phyloP scores from a whole-genome alignment of 2,113 vertebrate genomes.

The Caracal caracal region DNA sequence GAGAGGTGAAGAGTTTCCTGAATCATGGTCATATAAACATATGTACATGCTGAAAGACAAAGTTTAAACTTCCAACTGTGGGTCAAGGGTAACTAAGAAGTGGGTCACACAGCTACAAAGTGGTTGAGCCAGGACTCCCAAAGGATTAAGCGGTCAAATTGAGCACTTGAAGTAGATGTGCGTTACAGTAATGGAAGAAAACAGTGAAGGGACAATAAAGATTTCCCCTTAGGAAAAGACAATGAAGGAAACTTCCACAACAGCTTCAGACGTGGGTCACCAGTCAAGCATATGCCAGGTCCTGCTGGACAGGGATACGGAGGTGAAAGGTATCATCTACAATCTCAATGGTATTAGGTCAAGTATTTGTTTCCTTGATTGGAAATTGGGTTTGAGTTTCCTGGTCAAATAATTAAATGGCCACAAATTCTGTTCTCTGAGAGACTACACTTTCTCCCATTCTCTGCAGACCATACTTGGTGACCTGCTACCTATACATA shows the following conservation, averaged over 20 bases:
- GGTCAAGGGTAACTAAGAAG: not conserved
- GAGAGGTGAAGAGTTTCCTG: not conserved
- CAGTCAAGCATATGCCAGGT: not conserved
- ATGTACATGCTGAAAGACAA: not conserved
- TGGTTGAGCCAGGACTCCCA: not conserved
- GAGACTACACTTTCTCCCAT: not conserved
- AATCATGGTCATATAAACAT: not conserved
- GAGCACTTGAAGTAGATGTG: too few relatives aligned
- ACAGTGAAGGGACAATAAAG: not conserved
- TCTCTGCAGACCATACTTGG: not conserved
- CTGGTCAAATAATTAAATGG: not conserved
- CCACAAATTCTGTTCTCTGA: not conserved
- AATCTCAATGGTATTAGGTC: not conserved
- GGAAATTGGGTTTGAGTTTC: not conserved
- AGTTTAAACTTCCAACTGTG: not conserved
- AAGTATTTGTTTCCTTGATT: not conserved
- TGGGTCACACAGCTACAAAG: not conserved
- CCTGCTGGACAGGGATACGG: not conserved
- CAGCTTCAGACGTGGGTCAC: not conserved
- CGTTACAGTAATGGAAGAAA: not conserved
- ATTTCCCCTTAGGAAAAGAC: not conserved
- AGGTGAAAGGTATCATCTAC: not conserved
- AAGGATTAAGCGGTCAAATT: not conserved
- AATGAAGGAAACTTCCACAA: not conserved
- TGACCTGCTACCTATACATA: not conserved